Base-by-base conservation (phyloP, 2,113 vertebrate genomes). In the Aleadryas rufinucha region DNA sequence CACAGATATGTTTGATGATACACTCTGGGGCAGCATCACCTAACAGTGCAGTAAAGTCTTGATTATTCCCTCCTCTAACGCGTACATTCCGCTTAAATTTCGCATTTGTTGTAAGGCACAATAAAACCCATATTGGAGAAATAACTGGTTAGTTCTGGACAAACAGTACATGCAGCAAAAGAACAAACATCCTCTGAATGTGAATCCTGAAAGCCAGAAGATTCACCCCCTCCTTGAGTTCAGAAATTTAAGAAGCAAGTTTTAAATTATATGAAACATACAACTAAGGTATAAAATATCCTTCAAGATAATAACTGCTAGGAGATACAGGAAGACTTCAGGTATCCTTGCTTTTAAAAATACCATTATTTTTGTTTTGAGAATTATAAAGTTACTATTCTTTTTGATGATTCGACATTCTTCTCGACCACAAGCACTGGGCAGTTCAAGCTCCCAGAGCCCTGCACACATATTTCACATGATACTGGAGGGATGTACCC, bases 41-140 rank as follows among this genome's bases (percentile, higher is more conserved):
- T 97, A 97, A 97, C 97, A 98, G 98, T 98, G 98, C 98, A 98
- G 97, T 97, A 97, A 95, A 98, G 81, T 96, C 85, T 95, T 94
- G 88, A 91, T 94, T 94, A 98, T 96, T 97, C 97, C 96, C 97
- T 95, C 97, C 96, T 93, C 68, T 87, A 95, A 97, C 27, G n/a
- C 1, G 33, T 97, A 98, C 97, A 98, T 98, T 98, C 97, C 7
- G 84, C 93, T 94, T 93, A 95, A 87, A 92, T 95, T 97, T 93
- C 71, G 16, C 97, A 95, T 97, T 97, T 95, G 95, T 95, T 89
- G 97, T 98, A 98, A 98, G 98, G 98, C 98, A 98, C 98, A 98
- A 97, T 98, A 98, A 98, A 98, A 98, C 97, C 96, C 96, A 96
- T 84, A 97, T 3, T 72, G 87, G 94, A 96, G 93, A 97, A 96